Conservation (phyloP, 2,113 vertebrate genomes). For the Saguinus midas region DNA sequence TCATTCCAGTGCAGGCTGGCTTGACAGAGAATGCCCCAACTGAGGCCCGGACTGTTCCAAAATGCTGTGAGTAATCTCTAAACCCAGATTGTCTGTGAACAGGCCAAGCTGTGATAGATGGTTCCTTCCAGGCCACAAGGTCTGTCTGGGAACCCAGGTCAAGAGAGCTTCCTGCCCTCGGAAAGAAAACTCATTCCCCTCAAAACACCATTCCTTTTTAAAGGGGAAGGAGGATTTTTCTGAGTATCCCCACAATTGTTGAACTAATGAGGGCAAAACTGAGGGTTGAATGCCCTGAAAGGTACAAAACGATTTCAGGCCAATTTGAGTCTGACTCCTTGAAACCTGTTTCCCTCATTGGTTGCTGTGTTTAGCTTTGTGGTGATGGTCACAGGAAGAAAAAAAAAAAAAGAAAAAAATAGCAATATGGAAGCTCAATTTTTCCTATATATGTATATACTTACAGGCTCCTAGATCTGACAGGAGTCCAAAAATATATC, state of each 20-base stretch:
- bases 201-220: not conserved
- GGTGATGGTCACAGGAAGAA: not conserved
- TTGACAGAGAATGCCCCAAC: not conserved
- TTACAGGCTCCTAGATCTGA: not conserved
- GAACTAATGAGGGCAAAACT: not conserved
- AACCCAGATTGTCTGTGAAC: not conserved
- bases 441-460: too few species aligned
- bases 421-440: not conserved
- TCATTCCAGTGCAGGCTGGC: not conserved
- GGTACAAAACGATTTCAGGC: not conserved
- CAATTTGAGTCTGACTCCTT: not conserved
- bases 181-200: not conserved
- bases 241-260: not conserved
- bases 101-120: not conserved
- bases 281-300: not conserved
- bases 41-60: not conserved
- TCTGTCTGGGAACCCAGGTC: constrained; percentile 7
- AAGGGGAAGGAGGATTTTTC: not conserved
- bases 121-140: not conserved
- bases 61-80: not conserved
- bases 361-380: not conserved
- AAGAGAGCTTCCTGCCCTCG: not conserved
- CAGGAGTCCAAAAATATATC: not conserved
- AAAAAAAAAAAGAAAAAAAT: constrained; percentile 18
- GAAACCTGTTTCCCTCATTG: not conserved